Evolutionary conservation across 1,140 invertebrate genomes (phyloP).

Genomic region (Diploscapter pachys): DNA sequence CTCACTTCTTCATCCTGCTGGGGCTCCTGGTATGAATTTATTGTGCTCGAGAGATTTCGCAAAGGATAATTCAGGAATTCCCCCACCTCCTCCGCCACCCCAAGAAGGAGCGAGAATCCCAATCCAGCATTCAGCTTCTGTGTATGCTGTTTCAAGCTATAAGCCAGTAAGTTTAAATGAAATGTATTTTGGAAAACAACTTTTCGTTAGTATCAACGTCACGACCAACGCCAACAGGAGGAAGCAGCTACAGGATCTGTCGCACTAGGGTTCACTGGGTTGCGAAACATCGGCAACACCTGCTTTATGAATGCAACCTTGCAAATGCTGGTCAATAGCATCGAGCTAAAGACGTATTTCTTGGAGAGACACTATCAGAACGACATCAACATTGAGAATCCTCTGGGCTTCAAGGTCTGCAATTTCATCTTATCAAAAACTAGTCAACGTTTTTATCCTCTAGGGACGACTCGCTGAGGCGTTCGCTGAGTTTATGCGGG

Average conservation of each 20-base stretch:
- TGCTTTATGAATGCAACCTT: constrained; percentile 73
- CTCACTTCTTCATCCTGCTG: too few relatives aligned
- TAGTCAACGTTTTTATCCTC: constrained; percentile 9
- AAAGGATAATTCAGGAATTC: too few relatives aligned
- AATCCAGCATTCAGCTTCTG: too few relatives aligned
- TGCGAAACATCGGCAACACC: constrained; percentile 71
- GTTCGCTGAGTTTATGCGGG: constrained; percentile 61
- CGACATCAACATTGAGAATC: constrained; percentile 39
- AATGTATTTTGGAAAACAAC: too few relatives aligned
- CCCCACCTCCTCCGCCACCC: too few relatives aligned
- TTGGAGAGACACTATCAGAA: constrained; percentile 28
- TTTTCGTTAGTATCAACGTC: too few relatives aligned
- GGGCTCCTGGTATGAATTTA: too few relatives aligned
- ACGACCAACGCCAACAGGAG: too few relatives aligned
- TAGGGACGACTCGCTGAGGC: constrained; percentile 61
- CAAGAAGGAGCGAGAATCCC: too few relatives aligned
- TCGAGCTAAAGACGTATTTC: constrained; percentile 39
- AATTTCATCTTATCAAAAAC: not conserved
- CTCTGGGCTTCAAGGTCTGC: constrained; percentile 35
- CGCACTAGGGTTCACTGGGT: constrained; percentile 67
- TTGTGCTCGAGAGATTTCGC: too few relatives aligned
- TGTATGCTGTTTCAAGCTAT: too few relatives aligned
- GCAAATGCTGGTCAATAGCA: constrained; percentile 53
- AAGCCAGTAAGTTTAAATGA: too few relatives aligned
- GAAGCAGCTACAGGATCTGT: constrained; percentile 26